phyloP scores from a whole-genome alignment of 2,888 invertebrate species.

The Philhelius pedissequus region DNA sequence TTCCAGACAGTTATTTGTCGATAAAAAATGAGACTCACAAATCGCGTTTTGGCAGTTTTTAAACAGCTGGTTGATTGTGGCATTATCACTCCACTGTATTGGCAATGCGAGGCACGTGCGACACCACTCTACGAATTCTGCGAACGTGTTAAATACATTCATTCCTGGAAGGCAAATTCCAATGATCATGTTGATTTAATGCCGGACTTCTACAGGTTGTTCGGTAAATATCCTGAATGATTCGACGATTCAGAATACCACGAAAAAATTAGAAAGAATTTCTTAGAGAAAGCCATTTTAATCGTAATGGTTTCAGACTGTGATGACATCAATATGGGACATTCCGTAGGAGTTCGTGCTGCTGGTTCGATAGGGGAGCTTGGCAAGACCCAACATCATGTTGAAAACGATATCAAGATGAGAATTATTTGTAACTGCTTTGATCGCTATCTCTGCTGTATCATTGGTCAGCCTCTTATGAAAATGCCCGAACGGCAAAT shows the following conservation, averaged over 20 bases:
- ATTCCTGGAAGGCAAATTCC: constrained; percentile 91
- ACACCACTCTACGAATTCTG: constrained; percentile 91
- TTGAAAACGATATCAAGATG: constrained; percentile 91
- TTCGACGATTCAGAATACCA: constrained; percentile 89
- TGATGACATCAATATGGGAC: constrained; percentile 87
- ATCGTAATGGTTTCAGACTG: constrained; percentile 79
- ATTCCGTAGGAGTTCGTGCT: constrained; percentile 86
- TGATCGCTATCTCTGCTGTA: constrained; percentile 87
- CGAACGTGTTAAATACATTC: too few species aligned
- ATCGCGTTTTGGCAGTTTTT: constrained; percentile 88
- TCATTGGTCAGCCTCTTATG: constrained; percentile 90
- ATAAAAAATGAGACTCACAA: constrained; percentile 89
- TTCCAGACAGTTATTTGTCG: constrained; percentile 84
- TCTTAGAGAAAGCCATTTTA: constrained; percentile 85
- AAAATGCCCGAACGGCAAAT: constrained; percentile 90
- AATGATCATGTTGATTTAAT: constrained; percentile 85
- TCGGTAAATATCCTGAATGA: constrained; percentile 82
- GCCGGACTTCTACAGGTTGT: constrained; percentile 81
- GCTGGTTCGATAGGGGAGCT: constrained; percentile 94
- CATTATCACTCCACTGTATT: constrained; percentile 92
- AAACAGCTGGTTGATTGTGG: constrained; percentile 87
- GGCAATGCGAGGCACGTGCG: constrained; percentile 94
- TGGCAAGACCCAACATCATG: constrained; percentile 89
- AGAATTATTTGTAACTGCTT: constrained; percentile 90
- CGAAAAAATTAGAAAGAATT: constrained; percentile 89